A percentile compares a stretch with the other conserved stretches of the same genome.
These are phyloP conservation scores for Tinamus guttatus DNA, from an alignment of 2,113 vertebrate genomes.

Conservation along the genomic window DNA sequence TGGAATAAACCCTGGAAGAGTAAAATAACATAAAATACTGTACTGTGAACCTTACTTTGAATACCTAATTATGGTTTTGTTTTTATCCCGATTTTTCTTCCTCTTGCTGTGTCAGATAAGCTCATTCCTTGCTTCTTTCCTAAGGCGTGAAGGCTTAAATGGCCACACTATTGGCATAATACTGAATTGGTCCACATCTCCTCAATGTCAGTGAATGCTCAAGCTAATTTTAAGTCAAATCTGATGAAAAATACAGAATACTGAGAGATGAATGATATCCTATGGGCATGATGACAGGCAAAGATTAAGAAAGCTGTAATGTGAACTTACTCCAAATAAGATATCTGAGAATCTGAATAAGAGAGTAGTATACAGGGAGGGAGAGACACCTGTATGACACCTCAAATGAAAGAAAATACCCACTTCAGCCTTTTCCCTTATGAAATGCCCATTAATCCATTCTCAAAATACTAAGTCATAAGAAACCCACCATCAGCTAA, in stretches of 20 bases:
- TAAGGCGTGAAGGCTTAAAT: neutral
- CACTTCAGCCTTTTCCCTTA: neutral
- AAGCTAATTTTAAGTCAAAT: neutral
- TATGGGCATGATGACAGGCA: neutral
- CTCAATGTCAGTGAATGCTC: neutral
- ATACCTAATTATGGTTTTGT: neutral
- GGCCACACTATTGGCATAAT: neutral
- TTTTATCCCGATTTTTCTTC: neutral
- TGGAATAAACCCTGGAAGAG: neutral
- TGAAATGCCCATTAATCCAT: neutral
- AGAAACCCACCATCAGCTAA: rapidly evolving
- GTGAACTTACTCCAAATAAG: neutral
- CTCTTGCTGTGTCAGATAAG: neutral
- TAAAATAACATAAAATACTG: neutral
- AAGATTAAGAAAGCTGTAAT: rapidly evolving
- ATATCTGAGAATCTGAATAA: neutral
- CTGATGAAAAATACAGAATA: neutral
- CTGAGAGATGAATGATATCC: neutral
- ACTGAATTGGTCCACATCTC: neutral
- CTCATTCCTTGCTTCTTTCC: neutral
- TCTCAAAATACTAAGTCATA: neutral
- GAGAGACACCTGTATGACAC: neutral
- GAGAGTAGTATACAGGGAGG: neutral
- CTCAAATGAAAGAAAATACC: neutral
- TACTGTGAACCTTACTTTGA: neutral